These are phyloP conservation scores for Argynnis bischoffii DNA, from an alignment of 2,888 invertebrate species.

Conservation along the genomic window DNA sequence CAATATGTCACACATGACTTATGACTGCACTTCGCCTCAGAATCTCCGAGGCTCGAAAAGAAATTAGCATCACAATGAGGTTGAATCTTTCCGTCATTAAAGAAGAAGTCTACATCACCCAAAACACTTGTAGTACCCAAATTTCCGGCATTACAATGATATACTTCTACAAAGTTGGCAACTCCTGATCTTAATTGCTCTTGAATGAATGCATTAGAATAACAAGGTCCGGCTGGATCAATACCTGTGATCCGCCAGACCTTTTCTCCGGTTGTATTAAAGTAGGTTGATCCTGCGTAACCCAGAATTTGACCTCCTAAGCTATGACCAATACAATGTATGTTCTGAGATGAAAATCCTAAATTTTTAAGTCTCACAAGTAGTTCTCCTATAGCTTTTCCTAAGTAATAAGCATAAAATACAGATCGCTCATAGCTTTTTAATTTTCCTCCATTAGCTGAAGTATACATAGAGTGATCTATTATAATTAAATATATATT, in stretches of 20 bases:
- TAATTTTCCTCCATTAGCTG: slow-evolving; percentile 57
- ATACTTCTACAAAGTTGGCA: slow-evolving; percentile 82
- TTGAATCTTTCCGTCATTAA: slow-evolving; percentile 79
- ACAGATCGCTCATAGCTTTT: slow-evolving; percentile 72
- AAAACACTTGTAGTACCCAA: slow-evolving; percentile 76
- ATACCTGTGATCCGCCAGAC: slow-evolving; percentile 67
- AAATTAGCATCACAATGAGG: slow-evolving; percentile 73
- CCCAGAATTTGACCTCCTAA: slow-evolving; percentile 71
- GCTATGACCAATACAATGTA: slow-evolving; percentile 71
- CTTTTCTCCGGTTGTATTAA: slow-evolving; percentile 59
- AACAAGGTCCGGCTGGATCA: slow-evolving; percentile 76
- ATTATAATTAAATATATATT: slow-evolving; percentile 68
- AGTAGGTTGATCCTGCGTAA: slow-evolving; percentile 57
- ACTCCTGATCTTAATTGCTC: slow-evolving; percentile 79
- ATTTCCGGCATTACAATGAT: slow-evolving; percentile 83
- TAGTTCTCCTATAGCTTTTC: slow-evolving; percentile 59
- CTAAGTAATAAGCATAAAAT: slow-evolving; percentile 61
- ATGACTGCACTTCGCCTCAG: slow-evolving; percentile 72
- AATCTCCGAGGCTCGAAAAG: slow-evolving; percentile 64
- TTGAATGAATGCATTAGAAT: slow-evolving; percentile 64
- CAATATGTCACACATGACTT: slow-evolving; percentile 69
- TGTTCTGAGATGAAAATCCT: slow-evolving; percentile 63
- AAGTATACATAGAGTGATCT: slow-evolving; percentile 71
- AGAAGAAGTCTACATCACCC: slow-evolving; percentile 83
- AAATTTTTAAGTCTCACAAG: slow-evolving; percentile 55